A percentile compares a stretch with the other conserved stretches of the same genome.
These are phyloP conservation scores for Rhagonycha lutea DNA, from an alignment of 2,888 invertebrate species.

Conservation along the genomic window DNA sequence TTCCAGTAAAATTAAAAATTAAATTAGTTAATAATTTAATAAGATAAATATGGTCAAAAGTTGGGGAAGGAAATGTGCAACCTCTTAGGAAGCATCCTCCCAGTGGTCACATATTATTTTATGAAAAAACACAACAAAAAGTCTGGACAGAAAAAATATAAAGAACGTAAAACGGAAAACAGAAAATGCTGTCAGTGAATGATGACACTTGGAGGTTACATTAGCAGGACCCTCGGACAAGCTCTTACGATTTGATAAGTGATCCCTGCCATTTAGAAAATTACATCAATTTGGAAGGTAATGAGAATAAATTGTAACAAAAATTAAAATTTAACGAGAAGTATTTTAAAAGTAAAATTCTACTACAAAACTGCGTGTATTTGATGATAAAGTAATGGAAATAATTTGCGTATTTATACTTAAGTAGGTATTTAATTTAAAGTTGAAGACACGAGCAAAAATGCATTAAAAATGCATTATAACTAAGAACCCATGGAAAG, in stretches of 20 bases:
- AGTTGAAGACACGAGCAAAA: not conserved
- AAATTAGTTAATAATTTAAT: not conserved
- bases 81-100: not conserved
- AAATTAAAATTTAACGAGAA: constrained; percentile 27
- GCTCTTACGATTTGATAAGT: constrained; percentile 38
- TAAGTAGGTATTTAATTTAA: not conserved
- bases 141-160: not conserved
- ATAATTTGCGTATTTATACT: not conserved
- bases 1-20: not conserved
- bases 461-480: not conserved
- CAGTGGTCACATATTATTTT: not conserved
- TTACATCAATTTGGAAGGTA: constrained; percentile 29
- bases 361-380: not conserved
- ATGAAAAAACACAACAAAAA: constrained; percentile 1
- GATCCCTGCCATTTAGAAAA: constrained; percentile 28
- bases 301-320: constrained; percentile 27
- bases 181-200: constrained; percentile 28
- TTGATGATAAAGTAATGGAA: not conserved
- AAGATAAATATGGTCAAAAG: not conserved
- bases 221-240: constrained; percentile 32
- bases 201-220: constrained; percentile 33
- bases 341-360: not conserved
- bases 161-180: constrained; percentile 7
- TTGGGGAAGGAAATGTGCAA: not conserved
- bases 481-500: too few relatives aligned